phyloP scores from a whole-genome alignment of 2,113 vertebrate species.

The Craseonycteris thonglongyai region DNA sequence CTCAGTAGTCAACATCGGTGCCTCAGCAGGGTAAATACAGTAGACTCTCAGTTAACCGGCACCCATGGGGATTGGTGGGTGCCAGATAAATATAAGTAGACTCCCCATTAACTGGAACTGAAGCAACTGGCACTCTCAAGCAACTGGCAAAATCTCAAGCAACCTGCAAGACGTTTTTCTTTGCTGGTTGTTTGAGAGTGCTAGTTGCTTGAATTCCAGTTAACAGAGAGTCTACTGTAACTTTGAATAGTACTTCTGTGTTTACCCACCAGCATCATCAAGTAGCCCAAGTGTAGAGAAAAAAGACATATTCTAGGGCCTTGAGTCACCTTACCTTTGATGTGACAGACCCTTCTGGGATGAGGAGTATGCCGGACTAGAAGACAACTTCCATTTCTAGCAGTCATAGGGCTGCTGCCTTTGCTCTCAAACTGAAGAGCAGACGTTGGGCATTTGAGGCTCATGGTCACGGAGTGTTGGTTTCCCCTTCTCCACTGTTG shows the following conservation, averaged over 20 bases:
- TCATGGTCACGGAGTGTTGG: neutral
- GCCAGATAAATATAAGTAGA: too few species aligned
- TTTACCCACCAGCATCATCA: neutral
- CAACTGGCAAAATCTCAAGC: too few species aligned
- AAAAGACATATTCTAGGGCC: neutral
- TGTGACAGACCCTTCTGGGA: constrained; percentile 70
- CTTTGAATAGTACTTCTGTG: neutral
- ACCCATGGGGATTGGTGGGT: too few species aligned
- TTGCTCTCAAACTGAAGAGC: neutral
- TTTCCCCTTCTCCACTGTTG: neutral
- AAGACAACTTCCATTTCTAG: neutral
- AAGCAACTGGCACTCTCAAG: too few species aligned
- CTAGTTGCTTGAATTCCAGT: too few species aligned
- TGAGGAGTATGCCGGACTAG: constrained; percentile 71
- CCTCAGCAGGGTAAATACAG: neutral
- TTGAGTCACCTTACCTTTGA: constrained; percentile 65
- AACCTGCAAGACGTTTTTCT: too few species aligned
- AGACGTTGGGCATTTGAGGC: neutral
- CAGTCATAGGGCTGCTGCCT: neutral
- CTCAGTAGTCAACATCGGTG: neutral
- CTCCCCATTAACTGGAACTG: too few species aligned
- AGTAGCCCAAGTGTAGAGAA: too few species aligned
- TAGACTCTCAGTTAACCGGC: too few species aligned
- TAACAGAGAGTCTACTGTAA: too few species aligned
- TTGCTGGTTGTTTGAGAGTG: too few species aligned